phyloP scores from a whole-genome alignment of 2,113 vertebrate genomes.

The Nycticebus coucang region DNA sequence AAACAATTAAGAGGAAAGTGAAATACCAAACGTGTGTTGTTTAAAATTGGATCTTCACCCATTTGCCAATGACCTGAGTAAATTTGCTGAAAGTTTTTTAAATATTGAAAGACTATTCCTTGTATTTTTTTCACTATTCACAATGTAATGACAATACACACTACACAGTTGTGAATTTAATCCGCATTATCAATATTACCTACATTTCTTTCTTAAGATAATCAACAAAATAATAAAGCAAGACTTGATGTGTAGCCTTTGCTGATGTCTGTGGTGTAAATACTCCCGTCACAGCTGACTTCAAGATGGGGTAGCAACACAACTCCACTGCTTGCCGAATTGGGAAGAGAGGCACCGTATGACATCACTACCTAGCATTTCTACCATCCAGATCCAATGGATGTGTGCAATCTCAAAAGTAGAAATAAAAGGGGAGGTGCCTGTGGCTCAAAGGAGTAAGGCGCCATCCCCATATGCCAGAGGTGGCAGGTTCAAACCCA shows the following conservation, averaged over 20 bases:
- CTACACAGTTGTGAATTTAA: not conserved
- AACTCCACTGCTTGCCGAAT: not conserved
- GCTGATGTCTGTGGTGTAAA: not conserved
- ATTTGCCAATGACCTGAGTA: not conserved
- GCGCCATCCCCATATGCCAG: too few species aligned
- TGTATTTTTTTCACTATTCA: not conserved
- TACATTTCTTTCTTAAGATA: not conserved
- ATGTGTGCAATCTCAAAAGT: not conserved
- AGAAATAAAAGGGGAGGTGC: not conserved
- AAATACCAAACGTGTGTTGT: not conserved
- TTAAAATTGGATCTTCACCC: not conserved
- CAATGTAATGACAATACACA: not conserved
- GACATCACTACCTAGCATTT: too few species aligned
- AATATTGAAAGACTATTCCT: not conserved
- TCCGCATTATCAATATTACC: not conserved
- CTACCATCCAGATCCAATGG: not conserved
- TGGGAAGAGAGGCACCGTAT: not conserved
- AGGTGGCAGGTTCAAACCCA: too few species aligned
- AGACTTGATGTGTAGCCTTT: not conserved
- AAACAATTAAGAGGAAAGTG: not conserved
- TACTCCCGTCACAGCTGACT: not conserved
- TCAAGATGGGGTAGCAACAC: not conserved
- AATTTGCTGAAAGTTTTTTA: not conserved
- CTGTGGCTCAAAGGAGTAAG: too few species aligned
- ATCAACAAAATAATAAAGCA: not conserved